phyloP scores from a whole-genome alignment of 2,797 vertebrate genomes.

The Pitangus sulphuratus region DNA sequence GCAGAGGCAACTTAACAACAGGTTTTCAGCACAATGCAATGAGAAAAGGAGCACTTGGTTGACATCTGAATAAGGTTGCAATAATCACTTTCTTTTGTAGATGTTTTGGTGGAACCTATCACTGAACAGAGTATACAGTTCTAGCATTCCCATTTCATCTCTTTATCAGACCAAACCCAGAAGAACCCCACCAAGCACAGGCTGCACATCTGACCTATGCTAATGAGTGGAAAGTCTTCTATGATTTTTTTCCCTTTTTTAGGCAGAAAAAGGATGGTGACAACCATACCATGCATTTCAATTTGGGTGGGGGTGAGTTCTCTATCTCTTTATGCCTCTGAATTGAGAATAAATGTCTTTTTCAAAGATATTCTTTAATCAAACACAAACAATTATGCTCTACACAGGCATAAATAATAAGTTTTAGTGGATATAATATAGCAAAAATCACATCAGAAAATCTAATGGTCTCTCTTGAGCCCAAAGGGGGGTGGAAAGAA shows the following conservation, averaged over 20 bases:
- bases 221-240: not conserved
- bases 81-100: not conserved
- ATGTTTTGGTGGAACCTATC: not conserved
- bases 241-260: not conserved
- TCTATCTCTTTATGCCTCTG: not conserved
- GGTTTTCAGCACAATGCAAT: not conserved
- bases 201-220: not conserved
- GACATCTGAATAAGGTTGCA: not conserved
- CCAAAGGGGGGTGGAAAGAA: not conserved
- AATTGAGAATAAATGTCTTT: not conserved
- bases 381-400: not conserved
- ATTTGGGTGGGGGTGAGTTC: rapidly evolving
- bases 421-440: not conserved
- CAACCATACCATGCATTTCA: not conserved
- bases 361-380: not conserved
- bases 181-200: not conserved
- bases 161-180: not conserved
- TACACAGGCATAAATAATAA: not conserved
- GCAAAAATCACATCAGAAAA: not conserved
- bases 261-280: not conserved
- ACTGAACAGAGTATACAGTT: rapidly evolving
- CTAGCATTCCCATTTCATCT: not conserved
- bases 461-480: not conserved
- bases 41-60: not conserved
- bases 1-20: not conserved